Base-by-base conservation (phyloP, 2,113 vertebrate genomes). In the Poeciliopsis turrubarensis region DNA sequence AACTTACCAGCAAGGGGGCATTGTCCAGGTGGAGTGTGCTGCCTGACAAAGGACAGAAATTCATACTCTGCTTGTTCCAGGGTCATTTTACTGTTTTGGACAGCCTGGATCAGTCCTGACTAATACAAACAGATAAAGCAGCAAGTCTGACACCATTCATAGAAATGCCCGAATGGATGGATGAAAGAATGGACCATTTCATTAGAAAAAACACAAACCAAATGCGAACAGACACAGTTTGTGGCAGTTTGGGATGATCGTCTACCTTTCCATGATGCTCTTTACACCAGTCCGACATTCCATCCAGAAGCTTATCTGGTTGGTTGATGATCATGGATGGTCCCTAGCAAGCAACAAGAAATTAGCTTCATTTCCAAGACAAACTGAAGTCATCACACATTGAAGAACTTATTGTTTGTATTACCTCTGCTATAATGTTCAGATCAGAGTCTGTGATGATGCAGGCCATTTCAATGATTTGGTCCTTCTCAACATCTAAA, bases 231-330 rank as follows among this genome's bases (percentile, higher is more conserved):
- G 51, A 22, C 22, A 51, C 17, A 17, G 19, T 51, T 8, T 51
- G 47, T 22, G 1, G 19, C 15, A 22, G 47, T 54, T 54, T 41
- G 14, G 0, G 14, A 41, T 41, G 39, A 11, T 2, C 8, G 12
- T 75, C 93, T 93, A 99, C 98, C 95, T 97, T 95, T 25, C 97
- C 97, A 31, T 99, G 98, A 41, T 99, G 98, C 83, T 97, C 96
- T 88, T 96, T 96, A 87, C 97, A 99, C 98, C 98, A 99, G 39
- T 98, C 96, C 0, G 97, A 97, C 98, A 99, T 99, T 89, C 95
- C 65, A 2, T 99, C 96, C 90, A 99, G 90, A 72, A 99, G 91
- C 82, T 96, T 93, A 3, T 96, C 94, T 1, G 97, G 95, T 91
- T 99, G 97, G 2, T 97, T 96, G 34, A 99, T 98, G 0, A 99